Conservation (phyloP, 2,888 invertebrate genomes). For the Prosapia bicincta region DNA sequence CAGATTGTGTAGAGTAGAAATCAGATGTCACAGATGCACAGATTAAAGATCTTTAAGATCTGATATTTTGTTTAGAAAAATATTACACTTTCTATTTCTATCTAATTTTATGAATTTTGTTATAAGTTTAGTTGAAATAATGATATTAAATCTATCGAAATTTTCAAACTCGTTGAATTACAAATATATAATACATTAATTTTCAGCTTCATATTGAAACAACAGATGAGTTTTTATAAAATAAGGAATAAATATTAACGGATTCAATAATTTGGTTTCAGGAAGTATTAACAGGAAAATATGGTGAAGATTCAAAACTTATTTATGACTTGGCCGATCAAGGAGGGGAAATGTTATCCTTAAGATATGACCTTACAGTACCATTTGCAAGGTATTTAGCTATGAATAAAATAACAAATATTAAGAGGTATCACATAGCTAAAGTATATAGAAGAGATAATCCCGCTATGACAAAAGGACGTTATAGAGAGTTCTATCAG, state of each 20-base stretch:
- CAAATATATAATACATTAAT: no score
- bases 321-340: conserved; percentile 99
- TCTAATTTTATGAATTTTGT: no score
- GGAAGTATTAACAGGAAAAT: conserved; percentile 98
- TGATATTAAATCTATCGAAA: no score
- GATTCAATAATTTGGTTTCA: conserved; percentile 46
- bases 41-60: no score
- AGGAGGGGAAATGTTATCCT: conserved; percentile 93
- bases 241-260: not conserved
- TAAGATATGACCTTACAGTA: conserved; percentile 97
- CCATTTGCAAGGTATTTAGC: conserved; percentile 97
- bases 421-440: conserved; percentile 98
- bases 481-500: conserved; percentile 98
- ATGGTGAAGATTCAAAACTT: conserved; percentile 98
- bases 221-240: no score
- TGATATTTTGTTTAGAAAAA: no score
- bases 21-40: no score
- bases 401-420: conserved; percentile 91
- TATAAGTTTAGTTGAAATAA: no score
- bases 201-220: no score
- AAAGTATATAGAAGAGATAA: conserved; percentile 98
- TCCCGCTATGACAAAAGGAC: conserved; percentile 92
- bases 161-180: no score
- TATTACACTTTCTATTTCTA: no score
- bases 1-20: no score